Evolutionary conservation across 2,888 invertebrate genomes (phyloP), one percentile per base, ranked within the genome.

Genomic region (Dryobota labecula): DNA sequence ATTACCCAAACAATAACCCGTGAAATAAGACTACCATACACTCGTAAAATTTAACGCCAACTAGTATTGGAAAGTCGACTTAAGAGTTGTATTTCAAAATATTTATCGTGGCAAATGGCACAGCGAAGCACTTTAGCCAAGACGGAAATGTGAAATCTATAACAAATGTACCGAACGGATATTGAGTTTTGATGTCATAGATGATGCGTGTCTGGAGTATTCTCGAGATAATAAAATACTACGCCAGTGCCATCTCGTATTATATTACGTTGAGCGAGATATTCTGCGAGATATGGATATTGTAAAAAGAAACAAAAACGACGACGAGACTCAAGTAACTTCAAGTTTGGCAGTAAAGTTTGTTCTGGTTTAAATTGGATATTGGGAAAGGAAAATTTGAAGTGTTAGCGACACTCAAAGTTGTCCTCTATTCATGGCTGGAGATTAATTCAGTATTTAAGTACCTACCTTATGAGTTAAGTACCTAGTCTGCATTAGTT

Each of bases 171-270:
- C 91, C 86, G 89, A 88, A 91, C 89, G 91, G 90, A 93, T 93
- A 94, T 94, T 92, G 94, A 92, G 92, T 93, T 94, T 92, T 94
- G 92, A 94, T 93, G 92, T 93, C 93, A 90, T 82, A 91, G 89
- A 90, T 87, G 90, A 92, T 90, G 90, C 91, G 91, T 91, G 90
- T 90, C 90, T 92, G 85, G 84, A 88, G 88, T 88, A 91, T 91
- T 92, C 90, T 90, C 89, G 86, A 87, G 87, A 90, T 94, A 92
- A 92, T 94, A 94, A 93, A 93, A 93, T 92, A 92, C 92, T 90
- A 92, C 87, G 86, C 84, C 85, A 83, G 75, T 68, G 36, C 82
- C 83, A 84, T 87, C 77, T 83, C 80, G 63, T 78, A 73, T 79
- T 73, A 82, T 71, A 83, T 77, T 78, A 85, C 68, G 69, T 61